A percentile compares a stretch with the other conserved stretches of the same genome.
phyloP scores from a whole-genome alignment of 2,113 vertebrate genomes.

The Harpagus bidentatus region DNA sequence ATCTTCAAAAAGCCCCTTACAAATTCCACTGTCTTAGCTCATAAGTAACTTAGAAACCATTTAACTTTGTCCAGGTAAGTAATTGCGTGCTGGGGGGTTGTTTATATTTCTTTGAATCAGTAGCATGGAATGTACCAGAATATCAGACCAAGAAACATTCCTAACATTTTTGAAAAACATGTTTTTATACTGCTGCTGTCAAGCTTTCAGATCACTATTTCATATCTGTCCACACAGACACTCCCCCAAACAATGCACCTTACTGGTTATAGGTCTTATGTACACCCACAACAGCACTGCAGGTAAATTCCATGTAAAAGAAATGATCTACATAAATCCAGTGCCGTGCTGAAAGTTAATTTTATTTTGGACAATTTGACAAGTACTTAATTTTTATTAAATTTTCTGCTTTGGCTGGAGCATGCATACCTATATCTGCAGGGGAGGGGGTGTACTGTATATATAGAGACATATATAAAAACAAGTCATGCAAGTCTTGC shows the following conservation, averaged over 20 bases:
- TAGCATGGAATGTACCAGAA: slow-evolving; percentile 14
- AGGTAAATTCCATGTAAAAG: background rate
- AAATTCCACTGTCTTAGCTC: background rate
- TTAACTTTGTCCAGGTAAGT: background rate
- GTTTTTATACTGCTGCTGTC: background rate
- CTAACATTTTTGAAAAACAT: background rate
- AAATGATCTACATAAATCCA: background rate
- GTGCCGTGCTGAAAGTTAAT: background rate
- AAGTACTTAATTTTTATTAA: background rate
- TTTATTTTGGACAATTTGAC: background rate
- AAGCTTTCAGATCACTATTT: background rate
- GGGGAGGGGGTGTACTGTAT: background rate
- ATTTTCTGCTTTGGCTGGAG: background rate
- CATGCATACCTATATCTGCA: background rate
- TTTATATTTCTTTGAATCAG: slow-evolving; percentile 26
- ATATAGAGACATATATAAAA: background rate
- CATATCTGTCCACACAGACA: background rate
- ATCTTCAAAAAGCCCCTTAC: background rate
- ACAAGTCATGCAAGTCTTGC: background rate
- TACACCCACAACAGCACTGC: background rate
- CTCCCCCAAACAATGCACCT: background rate
- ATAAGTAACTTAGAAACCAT: background rate
- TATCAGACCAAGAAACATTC: slow-evolving; percentile 5
- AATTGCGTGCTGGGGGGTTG: background rate
- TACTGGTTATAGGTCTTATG: background rate